Percentiles rank a stretch among this genome's conserved stretches.
phyloP scores from a whole-genome alignment of 2,797 vertebrate genomes.

The Phrynocephalus guinanensis region DNA sequence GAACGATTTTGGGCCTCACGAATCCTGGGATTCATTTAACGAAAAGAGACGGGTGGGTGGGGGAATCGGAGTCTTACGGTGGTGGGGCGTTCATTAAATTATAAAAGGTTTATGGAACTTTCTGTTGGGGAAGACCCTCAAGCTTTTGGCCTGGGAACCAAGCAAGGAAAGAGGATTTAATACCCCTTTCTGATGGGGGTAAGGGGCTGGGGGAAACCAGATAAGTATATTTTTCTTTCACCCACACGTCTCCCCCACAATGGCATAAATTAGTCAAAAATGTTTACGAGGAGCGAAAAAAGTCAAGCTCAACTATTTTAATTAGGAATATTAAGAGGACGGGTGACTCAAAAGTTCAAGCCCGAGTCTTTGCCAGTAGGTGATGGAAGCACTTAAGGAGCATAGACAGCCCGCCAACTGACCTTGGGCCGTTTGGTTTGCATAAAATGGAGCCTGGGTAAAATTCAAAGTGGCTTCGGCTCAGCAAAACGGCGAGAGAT shows the following conservation, averaged over 20 bases:
- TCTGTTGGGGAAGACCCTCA: slow-evolving; percentile 37
- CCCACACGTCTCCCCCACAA: not conserved
- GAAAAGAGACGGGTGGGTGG: slow-evolving; percentile 26
- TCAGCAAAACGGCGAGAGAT: not conserved
- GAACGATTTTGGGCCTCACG: slow-evolving; percentile 54
- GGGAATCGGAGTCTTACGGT: slow-evolving; percentile 57
- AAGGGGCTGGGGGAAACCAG: not conserved
- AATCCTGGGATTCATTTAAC: slow-evolving; percentile 62
- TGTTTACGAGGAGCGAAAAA: slow-evolving; percentile 34
- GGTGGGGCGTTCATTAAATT: slow-evolving; percentile 76
- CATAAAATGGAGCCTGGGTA: not conserved
- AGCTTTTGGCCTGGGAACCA: slow-evolving; percentile 41
- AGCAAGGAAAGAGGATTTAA: slow-evolving; percentile 12
- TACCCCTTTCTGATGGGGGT: not conserved
- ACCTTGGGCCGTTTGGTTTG: not conserved
- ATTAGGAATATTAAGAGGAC: slow-evolving; percentile 40
- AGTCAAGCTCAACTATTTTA: not conserved
- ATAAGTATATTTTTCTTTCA: slow-evolving; percentile 11
- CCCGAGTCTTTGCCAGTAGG: not conserved
- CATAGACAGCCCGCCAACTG: not conserved
- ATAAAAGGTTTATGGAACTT: slow-evolving; percentile 67
- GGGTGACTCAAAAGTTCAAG: not conserved
- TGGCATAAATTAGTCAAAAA: slow-evolving; percentile 38
- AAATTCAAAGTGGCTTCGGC: not conserved
- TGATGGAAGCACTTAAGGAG: not conserved